A percentile compares a stretch with the other conserved stretches of the same genome.
Evolutionary conservation across 2,797 vertebrate genomes (phyloP).

Genomic region (Cirrhinus molitorella): DNA sequence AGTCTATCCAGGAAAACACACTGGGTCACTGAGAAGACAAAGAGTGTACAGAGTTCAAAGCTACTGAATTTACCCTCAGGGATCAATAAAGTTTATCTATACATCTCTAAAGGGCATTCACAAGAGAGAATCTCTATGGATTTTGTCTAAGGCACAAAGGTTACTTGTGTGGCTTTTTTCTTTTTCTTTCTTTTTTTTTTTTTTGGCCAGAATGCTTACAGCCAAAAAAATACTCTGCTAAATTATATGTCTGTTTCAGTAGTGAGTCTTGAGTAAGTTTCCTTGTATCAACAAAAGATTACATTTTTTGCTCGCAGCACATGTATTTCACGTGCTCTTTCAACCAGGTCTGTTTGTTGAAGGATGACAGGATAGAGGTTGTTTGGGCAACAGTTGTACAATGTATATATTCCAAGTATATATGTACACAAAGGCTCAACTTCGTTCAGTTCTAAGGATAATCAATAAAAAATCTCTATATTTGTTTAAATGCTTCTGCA

Average conservation of each 20-base stretch:
- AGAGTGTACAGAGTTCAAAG: slow-evolving; percentile 52
- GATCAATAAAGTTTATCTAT: slow-evolving; percentile 39
- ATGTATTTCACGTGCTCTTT: neutral
- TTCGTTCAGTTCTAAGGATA: neutral
- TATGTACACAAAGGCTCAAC: neutral
- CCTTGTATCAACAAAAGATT: neutral
- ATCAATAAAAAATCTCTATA: neutral
- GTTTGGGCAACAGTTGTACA: slow-evolving; percentile 11
- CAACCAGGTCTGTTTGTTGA: neutral
- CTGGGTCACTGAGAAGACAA: slow-evolving; percentile 48
- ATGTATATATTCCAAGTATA: neutral
- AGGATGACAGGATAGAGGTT: neutral
- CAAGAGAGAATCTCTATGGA: neutral
- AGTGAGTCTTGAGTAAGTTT: neutral
- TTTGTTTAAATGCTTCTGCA: neutral
- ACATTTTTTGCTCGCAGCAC: neutral
- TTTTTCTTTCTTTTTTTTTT: neutral
- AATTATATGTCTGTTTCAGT: neutral
- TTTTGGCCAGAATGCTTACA: neutral
- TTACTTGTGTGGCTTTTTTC: neutral
- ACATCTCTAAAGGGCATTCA: slow-evolving; percentile 13
- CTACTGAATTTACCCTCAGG: slow-evolving; percentile 13
- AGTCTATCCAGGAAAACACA: slow-evolving; percentile 57
- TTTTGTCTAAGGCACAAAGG: slow-evolving; percentile 1
- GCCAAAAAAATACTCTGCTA: neutral